A percentile compares a stretch with the other conserved stretches of the same genome.
Evolutionary conservation across 2,113 vertebrate species (phyloP).

Genomic region (Entomyzon cyanotis): DNA sequence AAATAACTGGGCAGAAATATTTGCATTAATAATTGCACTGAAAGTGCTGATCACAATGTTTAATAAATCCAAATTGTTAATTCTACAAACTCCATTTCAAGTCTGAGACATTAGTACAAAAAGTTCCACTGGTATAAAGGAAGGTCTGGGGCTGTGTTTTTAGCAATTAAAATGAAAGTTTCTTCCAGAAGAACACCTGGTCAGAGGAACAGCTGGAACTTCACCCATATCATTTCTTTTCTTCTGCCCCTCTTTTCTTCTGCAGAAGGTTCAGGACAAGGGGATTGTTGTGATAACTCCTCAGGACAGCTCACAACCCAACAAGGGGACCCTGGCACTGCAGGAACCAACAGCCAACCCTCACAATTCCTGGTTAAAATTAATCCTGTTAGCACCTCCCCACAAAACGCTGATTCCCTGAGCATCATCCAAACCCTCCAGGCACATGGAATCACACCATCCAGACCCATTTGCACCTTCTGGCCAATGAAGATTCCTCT

Average conservation of each 20-base stretch:
- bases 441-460: neutral
- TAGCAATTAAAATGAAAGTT: neutral
- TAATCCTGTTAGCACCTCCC: neutral
- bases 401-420: neutral
- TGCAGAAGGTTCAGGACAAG: neutral
- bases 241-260: neutral
- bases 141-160: neutral
- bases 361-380: neutral
- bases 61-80: conserved; percentile 25
- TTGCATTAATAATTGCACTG: conserved; percentile 49
- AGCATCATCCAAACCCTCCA: neutral
- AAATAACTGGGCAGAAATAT: conserved; percentile 42
- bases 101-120: fast-evolving
- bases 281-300: fast-evolving
- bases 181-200: neutral
- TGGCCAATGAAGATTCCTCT: neutral
- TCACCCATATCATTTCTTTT: neutral
- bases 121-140: neutral
- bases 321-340: neutral
- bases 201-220: neutral
- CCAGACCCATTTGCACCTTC: neutral
- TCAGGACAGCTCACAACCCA: neutral
- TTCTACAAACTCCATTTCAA: conserved; percentile 7
- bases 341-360: neutral
- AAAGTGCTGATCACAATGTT: conserved; percentile 31